Percentiles rank a stretch among this genome's conserved stretches.
These are phyloP conservation scores for Pteropus rufus DNA, from an alignment of 2,797 vertebrate species.

Conservation along the genomic window DNA sequence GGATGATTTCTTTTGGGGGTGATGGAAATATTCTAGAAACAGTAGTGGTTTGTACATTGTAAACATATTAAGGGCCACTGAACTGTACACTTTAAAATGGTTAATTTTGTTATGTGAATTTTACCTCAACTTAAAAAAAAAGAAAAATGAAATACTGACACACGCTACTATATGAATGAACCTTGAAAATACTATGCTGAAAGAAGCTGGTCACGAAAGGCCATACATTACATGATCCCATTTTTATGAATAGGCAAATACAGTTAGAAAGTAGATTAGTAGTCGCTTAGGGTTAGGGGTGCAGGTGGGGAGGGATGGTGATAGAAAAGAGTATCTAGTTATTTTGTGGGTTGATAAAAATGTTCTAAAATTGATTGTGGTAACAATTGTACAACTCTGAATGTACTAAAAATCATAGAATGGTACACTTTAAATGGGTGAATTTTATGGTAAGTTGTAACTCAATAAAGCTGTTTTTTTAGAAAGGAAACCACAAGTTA, in stretches of 20 bases:
- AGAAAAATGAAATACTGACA: not conserved
- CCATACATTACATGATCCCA: not conserved
- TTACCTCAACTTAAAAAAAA: not conserved
- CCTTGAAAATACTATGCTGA: not conserved
- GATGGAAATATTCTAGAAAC: not conserved
- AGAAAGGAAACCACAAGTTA: not conserved
- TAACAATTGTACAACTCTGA: not conserved
- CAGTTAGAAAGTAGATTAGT: not conserved
- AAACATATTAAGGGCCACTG: not conserved
- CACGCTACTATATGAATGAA: not conserved
- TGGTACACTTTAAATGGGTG: not conserved
- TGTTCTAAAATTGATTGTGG: not conserved
- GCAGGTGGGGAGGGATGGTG: not conserved
- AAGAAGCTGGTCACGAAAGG: not conserved
- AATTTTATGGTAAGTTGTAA: not conserved
- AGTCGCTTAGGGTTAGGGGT: not conserved
- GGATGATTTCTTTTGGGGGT: not conserved
- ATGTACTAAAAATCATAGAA: not conserved
- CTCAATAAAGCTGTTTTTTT: not conserved
- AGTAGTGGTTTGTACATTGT: not conserved
- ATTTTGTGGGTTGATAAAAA: not conserved
- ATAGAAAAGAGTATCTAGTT: not conserved
- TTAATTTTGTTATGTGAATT: not conserved
- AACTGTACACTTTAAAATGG: not conserved
- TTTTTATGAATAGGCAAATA: not conserved